These are phyloP conservation scores for Dynastes maya DNA, from an alignment of 2,888 invertebrate genomes.

Conservation along the genomic window DNA sequence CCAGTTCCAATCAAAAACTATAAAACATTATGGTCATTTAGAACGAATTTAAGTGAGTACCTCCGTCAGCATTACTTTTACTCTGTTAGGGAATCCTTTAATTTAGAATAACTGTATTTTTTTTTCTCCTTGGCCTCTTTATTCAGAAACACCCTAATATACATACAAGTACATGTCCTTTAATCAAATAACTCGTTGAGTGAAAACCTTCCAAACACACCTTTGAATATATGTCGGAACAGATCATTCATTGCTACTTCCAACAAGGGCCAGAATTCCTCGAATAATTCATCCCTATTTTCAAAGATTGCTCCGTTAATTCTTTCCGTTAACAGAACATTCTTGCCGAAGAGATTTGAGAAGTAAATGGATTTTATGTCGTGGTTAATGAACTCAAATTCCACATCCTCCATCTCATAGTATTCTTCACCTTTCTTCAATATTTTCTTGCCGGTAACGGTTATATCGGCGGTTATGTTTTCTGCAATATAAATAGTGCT, in stretches of 20 bases:
- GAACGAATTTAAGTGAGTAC: too few relatives aligned
- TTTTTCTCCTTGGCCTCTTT: too few relatives aligned
- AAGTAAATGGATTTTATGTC: conserved; percentile 52
- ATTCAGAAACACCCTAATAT: too few relatives aligned
- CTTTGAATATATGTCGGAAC: conserved; percentile 50
- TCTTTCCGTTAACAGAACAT: conserved; percentile 57
- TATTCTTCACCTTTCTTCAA: not conserved
- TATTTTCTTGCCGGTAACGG: not conserved
- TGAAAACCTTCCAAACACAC: conserved; percentile 56
- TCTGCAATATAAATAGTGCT: not conserved
- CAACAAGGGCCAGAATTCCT: conserved; percentile 58
- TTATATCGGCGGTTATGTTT: not conserved
- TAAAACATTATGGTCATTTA: too few relatives aligned
- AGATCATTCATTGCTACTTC: conserved; percentile 55
- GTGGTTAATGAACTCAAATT: not conserved
- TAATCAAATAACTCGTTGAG: conserved; percentile 55
- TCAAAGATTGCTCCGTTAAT: conserved; percentile 58
- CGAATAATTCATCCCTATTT: conserved; percentile 57
- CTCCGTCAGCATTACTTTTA: too few relatives aligned
- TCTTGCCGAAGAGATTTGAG: conserved; percentile 59
- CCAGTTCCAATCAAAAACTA: too few relatives aligned
- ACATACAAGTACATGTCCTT: not conserved
- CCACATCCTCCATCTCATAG: not conserved
- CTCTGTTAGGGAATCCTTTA: too few relatives aligned
- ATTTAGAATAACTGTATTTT: too few relatives aligned